Conservation (phyloP, 1,140 invertebrate genomes). For the Choristoneura fumiferana region DNA sequence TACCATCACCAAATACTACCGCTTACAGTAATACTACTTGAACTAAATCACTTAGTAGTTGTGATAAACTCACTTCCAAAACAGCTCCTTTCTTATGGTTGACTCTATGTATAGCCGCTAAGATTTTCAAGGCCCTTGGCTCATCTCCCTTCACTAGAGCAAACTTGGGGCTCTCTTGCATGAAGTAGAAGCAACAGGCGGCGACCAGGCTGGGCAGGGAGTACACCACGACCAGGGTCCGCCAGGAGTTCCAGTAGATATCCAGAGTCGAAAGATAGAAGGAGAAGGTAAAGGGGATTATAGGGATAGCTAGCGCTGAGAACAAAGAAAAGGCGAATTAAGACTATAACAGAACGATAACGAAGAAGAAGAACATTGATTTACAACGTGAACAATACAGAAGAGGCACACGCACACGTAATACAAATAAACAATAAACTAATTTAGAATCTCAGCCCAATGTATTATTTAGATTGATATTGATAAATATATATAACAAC, state of each 20-base stretch:
- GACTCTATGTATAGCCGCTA: constrained; percentile 41
- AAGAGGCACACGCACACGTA: no score
- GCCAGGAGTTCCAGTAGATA: constrained; percentile 63
- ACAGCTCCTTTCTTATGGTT: constrained; percentile 19
- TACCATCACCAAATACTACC: no score
- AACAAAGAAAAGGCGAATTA: neutral
- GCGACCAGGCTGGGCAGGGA: constrained; percentile 41
- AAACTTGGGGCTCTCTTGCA: constrained; percentile 60
- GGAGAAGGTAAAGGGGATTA: constrained; percentile 51
- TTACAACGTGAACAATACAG: no score
- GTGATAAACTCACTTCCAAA: constrained; percentile 24
- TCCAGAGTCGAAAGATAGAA: constrained; percentile 41
- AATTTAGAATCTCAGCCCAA: no score
- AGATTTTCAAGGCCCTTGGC: constrained; percentile 34
- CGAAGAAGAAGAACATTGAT: no score
- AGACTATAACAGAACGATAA: no score
- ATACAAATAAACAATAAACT: no score
- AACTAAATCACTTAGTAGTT: no score
- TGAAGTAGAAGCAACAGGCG: constrained; percentile 36
- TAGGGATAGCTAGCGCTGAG: constrained; percentile 50
- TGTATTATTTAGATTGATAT: no score
- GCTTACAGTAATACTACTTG: no score
- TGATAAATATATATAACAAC: no score
- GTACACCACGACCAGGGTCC: constrained; percentile 46
- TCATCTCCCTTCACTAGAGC: constrained; percentile 41